Conservation (phyloP, 2,797 vertebrate species). For the Mycteria americana region DNA sequence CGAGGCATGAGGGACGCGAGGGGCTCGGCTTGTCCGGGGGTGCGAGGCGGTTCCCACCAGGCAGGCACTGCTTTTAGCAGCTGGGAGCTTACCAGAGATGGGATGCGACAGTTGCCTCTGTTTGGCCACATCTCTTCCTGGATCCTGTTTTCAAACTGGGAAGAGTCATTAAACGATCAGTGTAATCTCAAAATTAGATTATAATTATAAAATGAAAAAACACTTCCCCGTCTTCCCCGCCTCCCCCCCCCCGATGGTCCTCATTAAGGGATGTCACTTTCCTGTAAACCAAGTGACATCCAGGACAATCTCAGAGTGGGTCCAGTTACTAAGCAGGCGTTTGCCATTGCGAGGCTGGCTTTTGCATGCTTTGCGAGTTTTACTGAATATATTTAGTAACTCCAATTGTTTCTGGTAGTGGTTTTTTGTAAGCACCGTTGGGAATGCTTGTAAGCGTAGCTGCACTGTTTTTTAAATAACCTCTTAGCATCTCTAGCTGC, state of each 20-base stretch:
- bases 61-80: not conserved
- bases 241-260: not conserved
- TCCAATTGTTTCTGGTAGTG: constrained; percentile 16
- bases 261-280: not conserved
- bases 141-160: not conserved
- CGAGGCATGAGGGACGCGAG: fast-evolving
- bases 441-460: not conserved
- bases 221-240: not conserved
- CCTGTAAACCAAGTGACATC: not conserved
- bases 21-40: fast-evolving
- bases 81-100: not conserved
- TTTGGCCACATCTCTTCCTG: not conserved
- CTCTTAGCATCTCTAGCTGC: not conserved
- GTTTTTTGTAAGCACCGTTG: not conserved
- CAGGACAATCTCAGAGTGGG: not conserved
- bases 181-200: not conserved
- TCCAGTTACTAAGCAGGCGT: not conserved
- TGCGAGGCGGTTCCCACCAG: not conserved
- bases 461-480: not conserved
- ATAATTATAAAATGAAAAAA: not conserved
- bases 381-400: constrained; percentile 44
- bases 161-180: not conserved
- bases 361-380: not conserved
- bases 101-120: not conserved
- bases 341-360: not conserved